Percentiles rank a stretch among this genome's conserved stretches.
Conservation (phyloP, 1,140 invertebrate species). For the Trachymyrmex cornetzi region DNA sequence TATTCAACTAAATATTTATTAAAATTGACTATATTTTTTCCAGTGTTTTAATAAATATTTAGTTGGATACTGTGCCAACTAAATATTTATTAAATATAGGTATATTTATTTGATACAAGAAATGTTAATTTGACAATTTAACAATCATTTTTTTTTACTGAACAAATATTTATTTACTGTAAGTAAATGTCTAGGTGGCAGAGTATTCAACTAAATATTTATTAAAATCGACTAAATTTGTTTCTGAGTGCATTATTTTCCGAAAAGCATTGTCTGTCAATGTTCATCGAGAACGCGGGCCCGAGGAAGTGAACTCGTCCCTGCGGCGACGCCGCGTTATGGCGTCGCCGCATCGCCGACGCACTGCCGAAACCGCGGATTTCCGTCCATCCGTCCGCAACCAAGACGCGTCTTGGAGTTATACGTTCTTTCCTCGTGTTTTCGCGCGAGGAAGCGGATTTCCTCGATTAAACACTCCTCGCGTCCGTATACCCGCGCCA, state of each 20-base stretch:
- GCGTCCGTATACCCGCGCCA: background rate
- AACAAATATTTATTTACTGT: too few relatives aligned
- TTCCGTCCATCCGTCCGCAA: background rate
- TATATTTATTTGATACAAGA: too few relatives aligned
- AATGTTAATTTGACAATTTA: too few relatives aligned
- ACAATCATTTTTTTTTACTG: too few relatives aligned
- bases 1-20: too few relatives aligned
- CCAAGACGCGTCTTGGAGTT: background rate
- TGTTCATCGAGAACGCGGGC: background rate
- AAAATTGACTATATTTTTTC: too few relatives aligned
- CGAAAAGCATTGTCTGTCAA: background rate
- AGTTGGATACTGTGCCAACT: too few relatives aligned
- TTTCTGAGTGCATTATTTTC: background rate
- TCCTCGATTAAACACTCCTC: background rate
- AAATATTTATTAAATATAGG: too few relatives aligned
- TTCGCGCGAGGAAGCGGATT: background rate
- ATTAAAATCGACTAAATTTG: too few relatives aligned
- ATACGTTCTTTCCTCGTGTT: background rate
- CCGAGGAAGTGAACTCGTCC: background rate
- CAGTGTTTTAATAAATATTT: too few relatives aligned
- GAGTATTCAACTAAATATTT: too few relatives aligned
- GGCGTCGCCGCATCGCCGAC: slow-evolving; percentile 25
- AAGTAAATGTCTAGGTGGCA: too few relatives aligned
- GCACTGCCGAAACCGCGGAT: background rate
- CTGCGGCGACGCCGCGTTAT: slow-evolving; percentile 24